Evolutionary conservation across 2,113 vertebrate species (phyloP).

Genomic region (Tricholaema leucomelas): DNA sequence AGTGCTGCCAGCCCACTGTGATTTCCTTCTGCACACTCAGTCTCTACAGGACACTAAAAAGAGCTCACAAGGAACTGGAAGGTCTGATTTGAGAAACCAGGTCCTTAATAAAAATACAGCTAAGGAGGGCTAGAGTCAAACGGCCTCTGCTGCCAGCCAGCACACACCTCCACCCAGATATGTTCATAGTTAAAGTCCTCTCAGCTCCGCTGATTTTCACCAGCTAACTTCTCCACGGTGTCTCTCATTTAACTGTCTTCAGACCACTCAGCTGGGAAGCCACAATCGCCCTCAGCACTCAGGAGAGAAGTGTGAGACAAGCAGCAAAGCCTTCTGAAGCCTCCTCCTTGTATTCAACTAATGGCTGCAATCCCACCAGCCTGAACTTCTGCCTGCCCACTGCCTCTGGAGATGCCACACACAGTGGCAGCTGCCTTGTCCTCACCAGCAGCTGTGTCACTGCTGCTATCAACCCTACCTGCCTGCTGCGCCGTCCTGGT

Average conservation of each 20-base stretch:
- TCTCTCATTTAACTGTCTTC: background rate
- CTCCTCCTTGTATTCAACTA: accelerated
- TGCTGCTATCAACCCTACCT: background rate
- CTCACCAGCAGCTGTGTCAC: background rate
- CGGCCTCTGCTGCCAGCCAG: background rate
- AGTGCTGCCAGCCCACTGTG: background rate
- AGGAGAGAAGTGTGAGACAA: background rate
- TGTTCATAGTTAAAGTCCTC: background rate
- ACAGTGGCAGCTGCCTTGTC: background rate
- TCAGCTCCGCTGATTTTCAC: background rate
- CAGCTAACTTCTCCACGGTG: background rate
- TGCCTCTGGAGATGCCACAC: background rate
- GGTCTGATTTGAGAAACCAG: background rate
- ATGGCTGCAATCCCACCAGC: background rate
- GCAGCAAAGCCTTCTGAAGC: background rate
- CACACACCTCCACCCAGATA: background rate
- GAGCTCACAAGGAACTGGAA: background rate
- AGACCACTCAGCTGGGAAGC: background rate
- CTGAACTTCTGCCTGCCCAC: accelerated
- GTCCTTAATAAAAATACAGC: background rate
- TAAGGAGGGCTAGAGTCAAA: background rate
- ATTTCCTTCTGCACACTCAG: background rate
- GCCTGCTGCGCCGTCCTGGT: background rate
- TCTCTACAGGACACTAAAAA: background rate
- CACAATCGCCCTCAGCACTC: background rate